Conservation (phyloP, 1,140 invertebrate species). For the Hyposmocoma kahamanoa region DNA sequence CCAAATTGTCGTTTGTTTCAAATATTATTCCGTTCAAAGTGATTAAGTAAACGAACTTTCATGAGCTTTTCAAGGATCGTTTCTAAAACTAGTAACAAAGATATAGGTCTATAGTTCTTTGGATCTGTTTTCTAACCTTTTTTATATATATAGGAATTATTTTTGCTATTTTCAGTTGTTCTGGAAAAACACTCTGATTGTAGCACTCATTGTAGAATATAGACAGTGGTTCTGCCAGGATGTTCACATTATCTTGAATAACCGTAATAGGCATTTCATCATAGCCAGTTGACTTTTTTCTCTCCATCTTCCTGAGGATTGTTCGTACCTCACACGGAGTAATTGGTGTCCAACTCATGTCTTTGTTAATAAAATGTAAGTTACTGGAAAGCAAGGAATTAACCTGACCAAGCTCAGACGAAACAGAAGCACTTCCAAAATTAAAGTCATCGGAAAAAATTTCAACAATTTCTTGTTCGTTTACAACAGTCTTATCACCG, state of each 20-base stretch:
- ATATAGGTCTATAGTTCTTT: constrained; percentile 12
- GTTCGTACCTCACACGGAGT: constrained; percentile 1
- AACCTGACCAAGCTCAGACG: background rate
- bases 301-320: background rate
- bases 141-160: constrained; percentile 14
- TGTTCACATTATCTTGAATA: constrained; percentile 11
- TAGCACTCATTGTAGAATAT: constrained; percentile 9
- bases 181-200: constrained; percentile 7
- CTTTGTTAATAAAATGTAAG: background rate
- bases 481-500: background rate
- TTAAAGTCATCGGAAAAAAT: background rate
- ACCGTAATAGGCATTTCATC: constrained; percentile 10
- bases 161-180: constrained; percentile 12
- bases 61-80: constrained; percentile 15
- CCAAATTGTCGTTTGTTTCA: constrained; percentile 7
- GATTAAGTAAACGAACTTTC: constrained; percentile 2
- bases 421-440: background rate
- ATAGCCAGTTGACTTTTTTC: constrained; percentile 8
- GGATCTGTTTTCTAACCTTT: constrained; percentile 7
- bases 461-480: background rate
- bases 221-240: constrained; percentile 8
- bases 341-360: background rate
- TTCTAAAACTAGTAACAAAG: constrained; percentile 3
- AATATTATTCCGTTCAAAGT: background rate
- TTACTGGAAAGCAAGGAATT: background rate